phyloP scores from a whole-genome alignment of 2,888 invertebrate species.

The Lasioglossum morio region DNA sequence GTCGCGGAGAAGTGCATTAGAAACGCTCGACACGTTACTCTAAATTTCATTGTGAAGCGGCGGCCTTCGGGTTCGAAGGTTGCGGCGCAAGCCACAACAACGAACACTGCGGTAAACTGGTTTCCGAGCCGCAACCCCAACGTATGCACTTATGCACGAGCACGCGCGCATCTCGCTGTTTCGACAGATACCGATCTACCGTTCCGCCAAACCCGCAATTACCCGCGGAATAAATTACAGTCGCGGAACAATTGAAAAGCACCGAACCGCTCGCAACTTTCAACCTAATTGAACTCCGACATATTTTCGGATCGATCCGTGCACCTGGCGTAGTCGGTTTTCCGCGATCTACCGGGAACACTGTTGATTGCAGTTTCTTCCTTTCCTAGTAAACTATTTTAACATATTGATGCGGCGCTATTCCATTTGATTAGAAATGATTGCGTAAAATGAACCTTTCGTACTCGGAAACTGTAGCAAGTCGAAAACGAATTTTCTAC shows the following conservation, averaged over 20 bases:
- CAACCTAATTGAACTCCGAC: background rate
- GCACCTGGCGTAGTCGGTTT: background rate
- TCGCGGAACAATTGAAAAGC: background rate
- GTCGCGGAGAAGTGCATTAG: conserved; percentile 13
- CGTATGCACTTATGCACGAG: conserved; percentile 29
- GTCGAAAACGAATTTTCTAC: background rate
- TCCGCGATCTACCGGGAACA: background rate
- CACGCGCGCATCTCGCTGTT: background rate
- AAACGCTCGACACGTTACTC: conserved; percentile 19
- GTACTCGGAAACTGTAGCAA: background rate
- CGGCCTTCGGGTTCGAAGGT: conserved; percentile 48
- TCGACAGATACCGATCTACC: background rate
- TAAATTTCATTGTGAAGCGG: conserved; percentile 44
- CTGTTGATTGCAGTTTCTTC: background rate
- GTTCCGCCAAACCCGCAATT: background rate
- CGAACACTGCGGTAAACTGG: conserved; percentile 44
- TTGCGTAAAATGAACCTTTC: background rate
- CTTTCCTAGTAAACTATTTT: conserved; percentile 2
- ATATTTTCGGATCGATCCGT: background rate
- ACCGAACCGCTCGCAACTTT: background rate
- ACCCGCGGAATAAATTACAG: background rate
- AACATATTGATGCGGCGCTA: background rate
- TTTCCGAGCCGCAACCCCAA: conserved; percentile 32
- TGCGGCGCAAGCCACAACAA: conserved; percentile 33
- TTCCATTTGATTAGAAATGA: background rate